These are phyloP conservation scores for Mobula birostris DNA, from an alignment of 2,113 vertebrate genomes.

Conservation along the genomic window DNA sequence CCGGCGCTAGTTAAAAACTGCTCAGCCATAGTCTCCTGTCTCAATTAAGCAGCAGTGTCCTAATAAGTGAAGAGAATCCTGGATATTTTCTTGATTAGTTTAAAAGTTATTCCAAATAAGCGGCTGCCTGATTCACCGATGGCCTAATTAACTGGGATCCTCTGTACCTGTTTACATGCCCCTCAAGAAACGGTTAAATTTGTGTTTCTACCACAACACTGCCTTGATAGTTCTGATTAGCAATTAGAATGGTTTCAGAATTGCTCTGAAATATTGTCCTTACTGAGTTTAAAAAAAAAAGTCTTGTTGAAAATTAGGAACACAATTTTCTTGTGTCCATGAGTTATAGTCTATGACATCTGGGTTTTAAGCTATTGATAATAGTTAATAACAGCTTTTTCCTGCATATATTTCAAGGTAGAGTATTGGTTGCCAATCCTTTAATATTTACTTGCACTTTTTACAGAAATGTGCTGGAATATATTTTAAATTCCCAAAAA, in stretches of 20 bases:
- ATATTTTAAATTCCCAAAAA: neutral
- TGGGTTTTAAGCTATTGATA: neutral
- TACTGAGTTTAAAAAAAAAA: neutral
- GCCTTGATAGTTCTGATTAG: neutral
- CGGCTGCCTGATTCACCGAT: too few relatives aligned
- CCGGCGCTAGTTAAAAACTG: too few relatives aligned
- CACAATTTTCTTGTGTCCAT: neutral
- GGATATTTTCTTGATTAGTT: too few relatives aligned
- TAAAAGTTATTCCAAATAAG: too few relatives aligned
- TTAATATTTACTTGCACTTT: neutral
- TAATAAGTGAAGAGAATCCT: too few relatives aligned
- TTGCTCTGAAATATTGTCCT: neutral
- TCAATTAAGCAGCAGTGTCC: too few relatives aligned
- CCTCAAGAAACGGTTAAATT: too few relatives aligned
- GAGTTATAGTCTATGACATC: neutral
- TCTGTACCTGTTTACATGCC: too few relatives aligned
- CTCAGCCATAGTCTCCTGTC: too few relatives aligned
- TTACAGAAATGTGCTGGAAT: neutral
- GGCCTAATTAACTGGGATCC: too few relatives aligned
- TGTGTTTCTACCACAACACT: too few relatives aligned
- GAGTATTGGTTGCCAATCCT: too few relatives aligned
- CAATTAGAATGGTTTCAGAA: neutral
- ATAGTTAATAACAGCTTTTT: neutral
- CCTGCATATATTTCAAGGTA: neutral
- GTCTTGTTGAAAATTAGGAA: neutral